phyloP scores from a whole-genome alignment of 2,797 vertebrate species.

The Lagocephalus sceleratus region DNA sequence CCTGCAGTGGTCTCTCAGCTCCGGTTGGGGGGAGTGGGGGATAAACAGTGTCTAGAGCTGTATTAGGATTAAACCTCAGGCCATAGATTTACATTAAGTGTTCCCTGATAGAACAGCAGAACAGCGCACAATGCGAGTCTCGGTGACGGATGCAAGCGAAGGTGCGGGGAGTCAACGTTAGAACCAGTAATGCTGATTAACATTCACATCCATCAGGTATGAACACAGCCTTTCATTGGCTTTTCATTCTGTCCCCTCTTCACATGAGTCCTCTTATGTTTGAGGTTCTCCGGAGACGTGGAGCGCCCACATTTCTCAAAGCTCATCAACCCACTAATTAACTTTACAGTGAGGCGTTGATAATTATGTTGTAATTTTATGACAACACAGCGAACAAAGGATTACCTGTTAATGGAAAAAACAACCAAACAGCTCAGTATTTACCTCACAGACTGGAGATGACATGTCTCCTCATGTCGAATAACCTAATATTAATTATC shows the following conservation, averaged over 20 bases:
- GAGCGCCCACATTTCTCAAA: not conserved
- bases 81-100: slow-evolving; percentile 57
- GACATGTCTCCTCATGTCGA: too few relatives aligned
- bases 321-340: not conserved
- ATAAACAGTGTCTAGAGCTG: slow-evolving; percentile 49
- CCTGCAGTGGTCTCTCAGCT: slow-evolving; percentile 49
- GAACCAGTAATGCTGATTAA: slow-evolving; percentile 13
- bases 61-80: slow-evolving; percentile 57
- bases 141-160: slow-evolving; percentile 34
- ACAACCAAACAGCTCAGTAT: not conserved
- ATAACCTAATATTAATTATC: too few relatives aligned
- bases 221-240: not conserved
- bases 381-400: not conserved
- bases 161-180: not conserved
- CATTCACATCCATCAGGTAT: not conserved
- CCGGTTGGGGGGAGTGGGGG: slow-evolving; percentile 8
- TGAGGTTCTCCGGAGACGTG: not conserved
- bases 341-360: not conserved
- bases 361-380: not conserved
- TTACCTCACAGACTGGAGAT: too few relatives aligned
- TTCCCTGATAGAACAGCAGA: slow-evolving; percentile 30
- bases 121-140: slow-evolving; percentile 24
- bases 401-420: not conserved
- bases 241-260: not conserved
- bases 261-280: not conserved